Conservation (phyloP, 2,797 vertebrate genomes). For the Xiphorhynchus erythropygius region DNA sequence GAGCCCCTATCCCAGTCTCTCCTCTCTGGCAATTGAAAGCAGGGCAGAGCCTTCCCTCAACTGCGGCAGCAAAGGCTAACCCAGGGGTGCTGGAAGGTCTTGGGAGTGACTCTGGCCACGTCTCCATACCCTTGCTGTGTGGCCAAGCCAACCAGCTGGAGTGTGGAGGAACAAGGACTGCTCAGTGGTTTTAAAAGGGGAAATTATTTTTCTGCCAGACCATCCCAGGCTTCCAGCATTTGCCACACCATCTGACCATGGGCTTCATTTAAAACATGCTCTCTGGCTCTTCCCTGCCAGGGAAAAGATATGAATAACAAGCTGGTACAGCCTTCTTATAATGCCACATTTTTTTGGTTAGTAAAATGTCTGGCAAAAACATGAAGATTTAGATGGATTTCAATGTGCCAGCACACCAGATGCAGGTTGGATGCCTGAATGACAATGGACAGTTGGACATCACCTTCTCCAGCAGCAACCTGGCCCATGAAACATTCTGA, state of each 20-base stretch:
- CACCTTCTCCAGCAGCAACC: not conserved
- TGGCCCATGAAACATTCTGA: not conserved
- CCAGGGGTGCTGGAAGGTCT: not conserved
- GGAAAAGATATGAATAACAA: constrained; percentile 19
- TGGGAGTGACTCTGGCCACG: fast-evolving
- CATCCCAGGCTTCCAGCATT: not conserved
- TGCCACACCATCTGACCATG: not conserved
- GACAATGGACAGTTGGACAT: not conserved
- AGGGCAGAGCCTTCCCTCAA: not conserved
- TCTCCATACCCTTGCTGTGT: fast-evolving
- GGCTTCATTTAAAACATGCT: not conserved
- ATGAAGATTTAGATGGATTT: not conserved
- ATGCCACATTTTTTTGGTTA: not conserved
- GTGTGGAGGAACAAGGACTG: not conserved
- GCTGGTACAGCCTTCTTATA: not conserved
- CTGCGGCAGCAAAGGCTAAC: not conserved
- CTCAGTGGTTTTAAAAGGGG: constrained; percentile 38
- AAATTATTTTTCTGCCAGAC: constrained; percentile 47
- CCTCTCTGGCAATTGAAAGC: not conserved
- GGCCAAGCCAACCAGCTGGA: not conserved
- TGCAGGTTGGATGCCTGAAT: not conserved
- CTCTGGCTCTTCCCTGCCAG: not conserved
- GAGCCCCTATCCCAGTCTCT: not conserved
- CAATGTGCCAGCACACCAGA: not conserved
- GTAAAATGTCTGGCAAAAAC: not conserved